Evolutionary conservation across 2,797 vertebrate species (phyloP).

Genomic region (Telmatherina bonti): DNA sequence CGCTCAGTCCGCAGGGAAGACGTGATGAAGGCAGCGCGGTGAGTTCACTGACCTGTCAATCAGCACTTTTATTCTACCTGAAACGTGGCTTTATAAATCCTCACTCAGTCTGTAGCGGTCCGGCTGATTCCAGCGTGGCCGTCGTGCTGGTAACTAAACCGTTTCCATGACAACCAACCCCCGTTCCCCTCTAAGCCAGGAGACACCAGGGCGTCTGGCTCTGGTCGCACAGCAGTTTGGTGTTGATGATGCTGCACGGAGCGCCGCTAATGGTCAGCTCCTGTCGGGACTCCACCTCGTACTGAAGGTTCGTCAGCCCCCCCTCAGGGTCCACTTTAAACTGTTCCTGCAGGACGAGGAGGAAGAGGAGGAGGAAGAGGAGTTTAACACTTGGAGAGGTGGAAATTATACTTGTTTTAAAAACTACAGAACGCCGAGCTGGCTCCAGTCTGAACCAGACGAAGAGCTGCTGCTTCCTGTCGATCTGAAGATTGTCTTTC

Average conservation of each 20-base stretch:
- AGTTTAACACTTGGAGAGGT: neutral
- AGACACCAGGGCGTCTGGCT: conserved; percentile 92
- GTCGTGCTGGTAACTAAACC: neutral
- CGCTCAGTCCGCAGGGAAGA: neutral
- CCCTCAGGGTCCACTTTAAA: conserved; percentile 95
- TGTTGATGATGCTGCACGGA: conserved; percentile 91
- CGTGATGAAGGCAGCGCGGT: neutral
- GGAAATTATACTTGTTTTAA: no score
- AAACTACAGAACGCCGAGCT: no score
- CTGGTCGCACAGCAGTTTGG: conserved; percentile 90
- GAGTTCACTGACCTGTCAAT: neutral
- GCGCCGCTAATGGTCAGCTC: conserved; percentile 89
- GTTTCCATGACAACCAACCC: neutral
- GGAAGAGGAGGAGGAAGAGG: neutral
- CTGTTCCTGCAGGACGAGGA: conserved; percentile 86
- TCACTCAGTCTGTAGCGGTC: neutral
- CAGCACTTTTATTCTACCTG: conserved; percentile 3
- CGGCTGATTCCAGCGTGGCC: neutral
- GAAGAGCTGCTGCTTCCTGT: no score
- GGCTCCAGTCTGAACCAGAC: no score
- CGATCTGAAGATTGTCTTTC: no score
- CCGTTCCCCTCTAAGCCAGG: conserved; percentile 74
- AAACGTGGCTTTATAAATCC: neutral
- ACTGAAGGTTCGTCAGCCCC: conserved; percentile 90
- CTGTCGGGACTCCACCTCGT: conserved; percentile 89